Evolutionary conservation across 2,888 invertebrate genomes (phyloP), one percentile per base, ranked within the genome.

Genomic region (Cheilosia variabilis): DNA sequence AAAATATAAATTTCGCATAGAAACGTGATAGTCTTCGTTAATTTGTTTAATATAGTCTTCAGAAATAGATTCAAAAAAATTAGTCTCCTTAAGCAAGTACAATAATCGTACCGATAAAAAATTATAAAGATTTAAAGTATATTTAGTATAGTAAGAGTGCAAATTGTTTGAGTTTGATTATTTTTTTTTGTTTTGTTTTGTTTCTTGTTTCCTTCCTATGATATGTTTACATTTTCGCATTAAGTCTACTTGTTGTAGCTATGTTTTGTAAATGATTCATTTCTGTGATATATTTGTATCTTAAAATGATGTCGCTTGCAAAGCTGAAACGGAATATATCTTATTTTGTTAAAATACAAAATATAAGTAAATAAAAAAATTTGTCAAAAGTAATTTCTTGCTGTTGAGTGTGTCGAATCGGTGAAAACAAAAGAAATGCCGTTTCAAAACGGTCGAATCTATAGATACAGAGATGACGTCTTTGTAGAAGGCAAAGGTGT

Each of bases 11-110:
- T 66, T 68, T 69, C 65, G 77, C 76, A 68, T 77, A 86, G 76
- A 86, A 76, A 81, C 62, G 71, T 86, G 86, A 86, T 86, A 86
- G 86, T 86, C 86, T 86, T 86, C 86, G 86, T 80, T 72, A 86
- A 76, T 62, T 86, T 75, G 75, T 86, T 77, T 41, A 76, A 73
- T 50, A 75, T 68, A 86, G 84, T 86, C 80, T 86, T 86, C 79
- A 71, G 75, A 86, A 71, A 57, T 81, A 80, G 66, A 77, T 80
- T 77, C 34, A 77, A 71, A 66, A 86, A 86, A 86, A 80, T 86
- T 80, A 81, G 80, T 81, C 81, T 81, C 76, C 50, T 80, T 86
- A 76, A 77, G 68, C 72, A 76, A 86, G 86, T 81, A 86, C 86
- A 86, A 86, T 84, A 86, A 71, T 62, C 81, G 86, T 86, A 86